These are phyloP conservation scores for Gulo gulo DNA, from an alignment of 2,113 vertebrate species.

Conservation along the genomic window DNA sequence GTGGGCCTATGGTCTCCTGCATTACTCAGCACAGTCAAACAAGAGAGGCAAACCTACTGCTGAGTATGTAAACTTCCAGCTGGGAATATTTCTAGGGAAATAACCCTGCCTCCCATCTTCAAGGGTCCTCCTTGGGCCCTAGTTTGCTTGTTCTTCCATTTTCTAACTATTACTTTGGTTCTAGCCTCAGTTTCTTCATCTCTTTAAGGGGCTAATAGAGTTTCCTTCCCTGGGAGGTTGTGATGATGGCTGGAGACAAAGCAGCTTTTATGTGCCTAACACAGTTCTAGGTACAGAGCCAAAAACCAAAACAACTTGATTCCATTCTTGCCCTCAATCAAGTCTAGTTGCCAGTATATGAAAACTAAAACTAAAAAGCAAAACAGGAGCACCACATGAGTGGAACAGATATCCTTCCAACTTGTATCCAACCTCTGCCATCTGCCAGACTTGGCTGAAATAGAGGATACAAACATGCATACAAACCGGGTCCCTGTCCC, in stretches of 20 bases:
- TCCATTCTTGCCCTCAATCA: constrained; percentile 3
- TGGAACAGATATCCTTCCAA: not conserved
- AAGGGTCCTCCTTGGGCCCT: not conserved
- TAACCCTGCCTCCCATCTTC: not conserved
- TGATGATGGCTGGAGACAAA: not conserved
- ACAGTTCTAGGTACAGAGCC: not conserved
- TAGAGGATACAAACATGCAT: not conserved
- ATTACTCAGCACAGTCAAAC: not conserved
- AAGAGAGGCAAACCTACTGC: not conserved
- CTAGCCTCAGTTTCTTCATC: constrained; percentile 20
- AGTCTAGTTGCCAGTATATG: not conserved
- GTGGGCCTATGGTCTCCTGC: not conserved
- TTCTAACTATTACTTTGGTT: not conserved
- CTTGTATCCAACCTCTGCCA: not conserved
- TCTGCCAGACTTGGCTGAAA: not conserved
- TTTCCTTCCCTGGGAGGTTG: not conserved
- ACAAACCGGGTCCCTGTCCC: not conserved
- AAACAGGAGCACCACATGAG: not conserved
- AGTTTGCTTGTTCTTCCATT: not conserved
- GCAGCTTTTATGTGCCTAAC: not conserved
- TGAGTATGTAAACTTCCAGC: not conserved
- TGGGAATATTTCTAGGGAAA: not conserved
- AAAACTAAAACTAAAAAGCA: constrained; percentile 24
- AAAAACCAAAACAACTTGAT: constrained; percentile 10
- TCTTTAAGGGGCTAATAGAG: not conserved